Evolutionary conservation across 2,797 vertebrate species (phyloP), one percentile per base, ranked within the genome.

Genomic region (Tenualosa thibaudeaui): DNA sequence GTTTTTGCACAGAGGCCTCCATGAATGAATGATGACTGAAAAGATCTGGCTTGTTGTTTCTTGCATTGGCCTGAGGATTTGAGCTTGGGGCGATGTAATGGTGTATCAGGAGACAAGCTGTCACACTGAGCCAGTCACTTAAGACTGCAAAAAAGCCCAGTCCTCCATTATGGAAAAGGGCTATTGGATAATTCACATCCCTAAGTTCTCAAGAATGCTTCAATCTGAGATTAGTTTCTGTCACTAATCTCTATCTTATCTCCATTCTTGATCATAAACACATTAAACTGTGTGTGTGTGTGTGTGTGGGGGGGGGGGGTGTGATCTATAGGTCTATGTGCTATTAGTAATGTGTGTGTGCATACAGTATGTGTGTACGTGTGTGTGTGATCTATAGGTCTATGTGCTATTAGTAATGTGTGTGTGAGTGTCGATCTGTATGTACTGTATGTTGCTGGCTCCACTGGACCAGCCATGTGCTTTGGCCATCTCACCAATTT

Each of bases 401-500:
- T 31, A 31, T 31, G 31, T 31, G 31, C 31, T 31, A 31, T 31
- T 31, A 31, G 31, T 31, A 31, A 31, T 31, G 31, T 31, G 31
- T 31, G 31, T 31, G 31, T 31, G 31, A 31, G 22, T n/a, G 5
- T 51, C 7, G 46, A 2, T 60, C 10, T 60, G 22, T n/a, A 7
- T 40, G 51, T 65, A 7, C 4, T 0, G 17, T 71, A 13, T 37
- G 65, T 17, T 17, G 12, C 3, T 37, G 2, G 26, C 4, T 37
- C 26, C 13, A 40, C 58, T 81, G 40, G 24, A 56, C 15, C 65
- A 88, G 83, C 60, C 58, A 84, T 85, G 85, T 85, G 78, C 85
- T 84, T 88, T 86, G 88, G 83, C 85, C 83, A 84, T 75, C 83
- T 81, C 60, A 54, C 84, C 83, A 78, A 84, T 81, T 89, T 85